These are phyloP conservation scores for Isoperla grammatica DNA, from an alignment of 2,888 invertebrate species.

Conservation along the genomic window DNA sequence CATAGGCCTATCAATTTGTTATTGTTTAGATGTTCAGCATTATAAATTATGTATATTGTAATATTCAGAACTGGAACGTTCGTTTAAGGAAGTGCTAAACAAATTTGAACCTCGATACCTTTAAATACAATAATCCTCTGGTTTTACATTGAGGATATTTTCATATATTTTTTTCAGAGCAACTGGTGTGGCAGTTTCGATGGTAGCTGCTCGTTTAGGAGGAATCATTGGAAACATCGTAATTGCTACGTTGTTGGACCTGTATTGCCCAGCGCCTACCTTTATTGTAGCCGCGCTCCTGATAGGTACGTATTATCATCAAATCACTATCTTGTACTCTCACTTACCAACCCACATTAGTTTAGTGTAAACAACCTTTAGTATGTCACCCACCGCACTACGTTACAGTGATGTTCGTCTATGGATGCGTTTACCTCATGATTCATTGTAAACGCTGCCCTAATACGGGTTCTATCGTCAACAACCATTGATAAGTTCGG, in stretches of 20 bases:
- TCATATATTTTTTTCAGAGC: slow-evolving; percentile 53
- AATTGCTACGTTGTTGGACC: slow-evolving; percentile 80
- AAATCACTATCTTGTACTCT: neutral
- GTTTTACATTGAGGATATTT: neutral
- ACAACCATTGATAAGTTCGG: too few species aligned
- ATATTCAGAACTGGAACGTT: neutral
- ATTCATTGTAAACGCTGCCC: too few species aligned
- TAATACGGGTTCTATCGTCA: too few species aligned
- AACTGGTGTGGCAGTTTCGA: slow-evolving; percentile 85
- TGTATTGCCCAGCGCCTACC: slow-evolving; percentile 87
- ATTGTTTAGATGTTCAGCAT: too few species aligned
- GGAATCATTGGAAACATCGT: slow-evolving; percentile 85
- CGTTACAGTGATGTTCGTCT: too few species aligned
- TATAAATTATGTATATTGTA: neutral
- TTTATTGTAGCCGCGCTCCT: slow-evolving; percentile 83
- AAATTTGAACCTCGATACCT: too few species aligned
- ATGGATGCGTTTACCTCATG: too few species aligned
- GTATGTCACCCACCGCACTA: too few species aligned
- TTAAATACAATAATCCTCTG: neutral
- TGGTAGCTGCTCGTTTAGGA: slow-evolving; percentile 83
- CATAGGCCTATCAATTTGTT: too few species aligned
- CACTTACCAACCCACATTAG: too few species aligned
- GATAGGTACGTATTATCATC: slow-evolving; percentile 47
- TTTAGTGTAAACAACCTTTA: too few species aligned
- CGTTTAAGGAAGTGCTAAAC: too few species aligned